Base-by-base conservation (phyloP, 2,797 vertebrate genomes). In the Dermochelys coriacea region DNA sequence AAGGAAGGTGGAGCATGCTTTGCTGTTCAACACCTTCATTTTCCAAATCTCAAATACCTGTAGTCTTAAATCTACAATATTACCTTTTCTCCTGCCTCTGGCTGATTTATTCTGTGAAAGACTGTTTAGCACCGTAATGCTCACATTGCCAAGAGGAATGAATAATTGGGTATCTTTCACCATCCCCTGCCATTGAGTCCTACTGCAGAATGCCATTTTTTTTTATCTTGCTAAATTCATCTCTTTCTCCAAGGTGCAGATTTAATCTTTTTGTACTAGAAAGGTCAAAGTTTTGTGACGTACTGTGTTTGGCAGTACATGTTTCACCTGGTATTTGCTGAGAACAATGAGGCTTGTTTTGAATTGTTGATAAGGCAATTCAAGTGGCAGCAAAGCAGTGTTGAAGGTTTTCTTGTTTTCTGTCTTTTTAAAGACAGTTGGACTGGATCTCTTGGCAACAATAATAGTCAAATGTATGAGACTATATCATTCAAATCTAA, bases 141-240 rank as follows among this genome's bases (percentile, higher is more conserved):
- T 68, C 19, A 12, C 31, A 6, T 37, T 68, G 10, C n/a, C 27
- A 25, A 75, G 49, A 91, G 87, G 87, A 95, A 89, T 74, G 87
- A 95, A 89, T 74, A 0, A 52, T 71, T 74, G 37, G 37, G 37
- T 25, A 74, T 27, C 14, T 91, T 18, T 34, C n/a, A 57, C 80
- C 45, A 47, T 29, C 80, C 79, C 88, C 88, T 19, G 14, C 82
- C 11, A 37, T 79, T 51, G 57, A 3, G 45, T 86, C 93, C 75
- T 91, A 37, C 75, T 1, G 51, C 37, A 89, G 12, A 80, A 86
- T 61, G 85, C 80, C 23, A 19, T 88, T 86, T 3, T 86, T 3
- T 1, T 82, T 80, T 18, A n/a, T 90, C 23, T 82, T 89, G 34
- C 23, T 87, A 94, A 87, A 71, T 94, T 93, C 87, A 83, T 93